These are phyloP conservation scores for cattle (Bos taurus) DNA, from an alignment of 2,113 vertebrate species.

Conservation along the genomic window DNA sequence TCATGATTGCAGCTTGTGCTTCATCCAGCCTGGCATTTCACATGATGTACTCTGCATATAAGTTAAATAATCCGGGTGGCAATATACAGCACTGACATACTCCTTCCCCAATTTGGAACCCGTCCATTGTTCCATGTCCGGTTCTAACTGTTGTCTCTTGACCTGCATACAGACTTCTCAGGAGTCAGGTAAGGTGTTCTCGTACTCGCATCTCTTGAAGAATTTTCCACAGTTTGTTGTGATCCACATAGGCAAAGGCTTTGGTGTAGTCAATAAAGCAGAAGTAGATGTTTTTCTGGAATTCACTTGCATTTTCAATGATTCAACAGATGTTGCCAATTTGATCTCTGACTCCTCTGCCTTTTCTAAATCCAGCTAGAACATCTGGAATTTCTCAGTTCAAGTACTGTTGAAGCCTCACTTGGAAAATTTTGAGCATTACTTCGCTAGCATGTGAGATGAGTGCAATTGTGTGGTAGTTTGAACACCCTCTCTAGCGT, in stretches of 20 bases:
- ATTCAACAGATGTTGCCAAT: not conserved
- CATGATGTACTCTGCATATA: not conserved
- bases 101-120: not conserved
- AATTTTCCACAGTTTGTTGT: not conserved
- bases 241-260: not conserved
- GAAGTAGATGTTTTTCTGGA: not conserved
- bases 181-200: not conserved
- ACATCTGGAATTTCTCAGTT: not conserved
- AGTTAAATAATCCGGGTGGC: not conserved
- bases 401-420: not conserved
- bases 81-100: not conserved
- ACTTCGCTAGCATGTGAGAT: not conserved
- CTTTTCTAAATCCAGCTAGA: not conserved
- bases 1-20: not conserved
- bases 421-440: not conserved
- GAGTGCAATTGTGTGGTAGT: not conserved
- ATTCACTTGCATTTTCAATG: accelerated
- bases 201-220: not conserved
- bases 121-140: not conserved
- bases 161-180: not conserved
- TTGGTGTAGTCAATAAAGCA: not conserved
- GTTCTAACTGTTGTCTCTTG: not conserved
- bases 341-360: not conserved
- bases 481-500: not conserved
- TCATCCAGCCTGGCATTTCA: not conserved